Base-by-base conservation (phyloP, 2,797 vertebrate genomes). In the Atherinosoma microstoma region DNA sequence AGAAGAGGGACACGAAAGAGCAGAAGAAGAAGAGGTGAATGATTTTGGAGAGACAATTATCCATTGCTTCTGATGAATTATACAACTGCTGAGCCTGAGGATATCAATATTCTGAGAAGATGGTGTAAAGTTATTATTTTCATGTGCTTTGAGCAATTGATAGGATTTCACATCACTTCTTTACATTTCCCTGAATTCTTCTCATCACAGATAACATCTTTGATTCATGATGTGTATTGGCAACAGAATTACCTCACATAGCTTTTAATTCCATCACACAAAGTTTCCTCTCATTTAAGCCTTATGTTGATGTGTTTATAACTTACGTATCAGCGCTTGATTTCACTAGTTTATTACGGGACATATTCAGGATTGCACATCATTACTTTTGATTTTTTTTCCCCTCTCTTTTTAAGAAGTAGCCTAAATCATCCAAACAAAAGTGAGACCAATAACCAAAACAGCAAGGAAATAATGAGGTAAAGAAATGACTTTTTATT, bases 401-500 rank as follows among this genome's bases (percentile, higher is more conserved):
- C 5, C 30, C 30, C 30, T 32, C 30, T 32, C 6, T 32, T 32
- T 27, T 27, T 27, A 27, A 32, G 32, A 32, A 32, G 32, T 32
- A 32, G 32, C 13, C 11, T 51, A 62, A 47, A 34, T 58, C 20
- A 29, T 15, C 11, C 6, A 18, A 15, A 9, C 3, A 34, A 35
- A 40, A 51, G 47, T 20, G 40, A 59, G 49, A 13, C 51, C 36
- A 16, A 36, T 24, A 38, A 27, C 20, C 18, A 13, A 0, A 11
- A 53, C 32, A 65, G 9, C 24, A 61, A 64, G 16, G 6, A 47
- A 70, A 67, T 35, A 73, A 67, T 38, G 13, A 67, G 27, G 24
- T 16, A 36, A 54, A 51, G 18, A 38, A 64, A 61, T 71, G 16
- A 56, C 20, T 62, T 62, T 62, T 62, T 30, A 6, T 30, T 64